Base-by-base conservation (phyloP, 1,140 invertebrate genomes). In the Pomacea maculata region DNA sequence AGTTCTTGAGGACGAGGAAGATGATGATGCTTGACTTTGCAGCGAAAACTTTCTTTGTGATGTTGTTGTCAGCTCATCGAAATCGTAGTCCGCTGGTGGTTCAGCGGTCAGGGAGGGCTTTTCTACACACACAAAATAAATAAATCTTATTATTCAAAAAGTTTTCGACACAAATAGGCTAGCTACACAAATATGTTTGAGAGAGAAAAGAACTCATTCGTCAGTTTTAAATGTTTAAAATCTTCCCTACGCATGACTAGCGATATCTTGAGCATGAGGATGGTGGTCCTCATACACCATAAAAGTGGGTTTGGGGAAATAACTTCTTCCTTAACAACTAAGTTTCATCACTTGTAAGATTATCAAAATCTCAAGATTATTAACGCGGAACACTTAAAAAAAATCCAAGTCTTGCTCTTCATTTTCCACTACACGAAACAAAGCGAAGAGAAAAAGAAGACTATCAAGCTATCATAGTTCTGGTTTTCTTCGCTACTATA, bases 81-180 rank as follows among this genome's bases (percentile, higher is more conserved):
- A 77, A 25, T 86, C 83, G 74, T 87, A 87, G 71, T 86, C 86
- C 61, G 79, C 75, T 25, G 84, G 86, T 25, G 86, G 86, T 70
- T 87, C 86, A 65, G 79, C 77, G 71, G 52, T 83, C 77, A 78
- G 79, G 9, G 64, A 80, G 63, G 61, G 82, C 45, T 57, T 78
- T n/a, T 65, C 77, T 78, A 67, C 14, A 71, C 55, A 65, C 17
- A 70, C 8, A 25, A 25, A 64, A n/a, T 10, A 21, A 76, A 25
- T 19, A 45, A 45, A 45, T 45, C 34, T 4, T 45, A 45, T 45
- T 45, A 45, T 45, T 2, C 34, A 45, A 45, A 45, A 45, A 6
- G 34, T 45, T 45, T 45, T 45, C 45, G 4, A 64, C 61, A 55
- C 61, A 63, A 17, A 61, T 61, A 25, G 55, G 79, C 2, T 65